Evolutionary conservation across 2,113 vertebrate genomes (phyloP).

Genomic region (Onychorhynchus coronatus): DNA sequence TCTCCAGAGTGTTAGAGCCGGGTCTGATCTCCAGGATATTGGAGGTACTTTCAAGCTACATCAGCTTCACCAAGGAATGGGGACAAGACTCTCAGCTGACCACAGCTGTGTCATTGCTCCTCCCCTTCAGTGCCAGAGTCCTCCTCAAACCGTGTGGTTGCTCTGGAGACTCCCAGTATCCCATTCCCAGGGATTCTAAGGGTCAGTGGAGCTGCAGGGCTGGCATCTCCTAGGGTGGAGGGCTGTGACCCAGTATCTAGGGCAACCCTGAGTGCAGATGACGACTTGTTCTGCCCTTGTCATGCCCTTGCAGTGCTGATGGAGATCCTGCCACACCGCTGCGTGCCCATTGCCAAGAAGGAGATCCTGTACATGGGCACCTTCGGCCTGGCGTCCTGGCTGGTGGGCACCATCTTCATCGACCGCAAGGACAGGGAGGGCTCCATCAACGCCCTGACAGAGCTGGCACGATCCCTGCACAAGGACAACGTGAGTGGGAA

Average conservation of each 20-base stretch:
- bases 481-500: constrained; percentile 73
- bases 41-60: neutral
- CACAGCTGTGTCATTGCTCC: neutral
- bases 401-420: constrained; percentile 74
- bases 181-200: neutral
- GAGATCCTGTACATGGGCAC: constrained; percentile 77
- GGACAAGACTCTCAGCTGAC: neutral
- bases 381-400: constrained; percentile 75
- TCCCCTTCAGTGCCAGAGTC: neutral
- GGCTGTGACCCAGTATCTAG: neutral
- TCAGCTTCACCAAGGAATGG: neutral
- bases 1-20: neutral
- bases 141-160: neutral
- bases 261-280: neutral
- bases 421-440: constrained; percentile 74
- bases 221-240: neutral
- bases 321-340: constrained; percentile 71
- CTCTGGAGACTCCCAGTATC: neutral
- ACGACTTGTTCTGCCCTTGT: neutral
- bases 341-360: constrained; percentile 72
- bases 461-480: constrained; percentile 71
- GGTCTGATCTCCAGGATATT: neutral
- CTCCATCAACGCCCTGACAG: constrained; percentile 70
- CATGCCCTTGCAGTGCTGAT: constrained; percentile 58
- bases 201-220: neutral